These are phyloP conservation scores for Siniperca scherzeri DNA, from an alignment of 2,797 vertebrate genomes.

Conservation along the genomic window DNA sequence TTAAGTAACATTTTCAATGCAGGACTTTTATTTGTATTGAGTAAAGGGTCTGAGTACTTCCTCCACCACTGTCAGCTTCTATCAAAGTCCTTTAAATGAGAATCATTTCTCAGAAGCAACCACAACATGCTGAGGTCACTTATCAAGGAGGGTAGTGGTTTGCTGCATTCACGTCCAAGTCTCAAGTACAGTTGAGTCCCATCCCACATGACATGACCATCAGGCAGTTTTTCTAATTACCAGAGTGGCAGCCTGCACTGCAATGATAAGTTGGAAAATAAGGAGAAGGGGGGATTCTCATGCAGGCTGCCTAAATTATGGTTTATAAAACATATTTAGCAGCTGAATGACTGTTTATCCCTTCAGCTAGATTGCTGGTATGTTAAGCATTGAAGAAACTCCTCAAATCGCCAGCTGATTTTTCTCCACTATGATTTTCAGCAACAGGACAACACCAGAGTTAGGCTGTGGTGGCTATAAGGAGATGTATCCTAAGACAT, in stretches of 20 bases:
- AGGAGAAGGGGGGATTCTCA: not conserved
- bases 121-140: not conserved
- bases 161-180: slow-evolving; percentile 9
- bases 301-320: not conserved
- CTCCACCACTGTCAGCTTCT: not conserved
- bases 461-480: not conserved
- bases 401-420: not conserved
- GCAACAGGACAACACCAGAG: slow-evolving; percentile 34
- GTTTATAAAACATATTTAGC: slow-evolving; percentile 20
- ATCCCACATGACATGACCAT: slow-evolving; percentile 15
- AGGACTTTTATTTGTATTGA: no score
- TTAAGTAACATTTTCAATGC: no score
- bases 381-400: not conserved
- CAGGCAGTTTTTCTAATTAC: slow-evolving; percentile 6
- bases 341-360: slow-evolving; percentile 23
- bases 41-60: no score
- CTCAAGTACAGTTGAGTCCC: slow-evolving; percentile 1
- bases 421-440: not conserved
- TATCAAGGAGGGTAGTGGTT: slow-evolving; percentile 5
- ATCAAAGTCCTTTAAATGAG: not conserved
- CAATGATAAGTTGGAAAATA: not conserved
- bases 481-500: slow-evolving; percentile 3
- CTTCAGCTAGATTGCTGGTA: slow-evolving; percentile 15
- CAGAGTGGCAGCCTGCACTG: not conserved
- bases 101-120: not conserved